A percentile compares a stretch with the other conserved stretches of the same genome.
Conservation (phyloP, 2,797 vertebrate species). For the Chrysocyon brachyurus region DNA sequence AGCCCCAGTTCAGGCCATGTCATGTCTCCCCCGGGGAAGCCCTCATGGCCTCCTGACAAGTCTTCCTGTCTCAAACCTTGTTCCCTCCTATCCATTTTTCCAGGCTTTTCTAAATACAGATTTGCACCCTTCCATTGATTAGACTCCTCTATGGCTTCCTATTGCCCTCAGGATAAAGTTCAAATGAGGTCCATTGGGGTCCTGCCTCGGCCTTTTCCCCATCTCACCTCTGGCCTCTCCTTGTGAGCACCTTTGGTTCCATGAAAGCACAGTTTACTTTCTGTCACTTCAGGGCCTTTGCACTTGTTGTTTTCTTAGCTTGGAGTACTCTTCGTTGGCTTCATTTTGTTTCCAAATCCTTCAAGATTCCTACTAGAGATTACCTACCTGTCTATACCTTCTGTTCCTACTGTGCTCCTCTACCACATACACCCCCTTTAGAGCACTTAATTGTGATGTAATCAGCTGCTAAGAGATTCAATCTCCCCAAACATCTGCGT, state of each 20-base stretch:
- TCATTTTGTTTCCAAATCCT: background rate
- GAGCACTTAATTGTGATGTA: background rate
- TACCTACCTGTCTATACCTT: background rate
- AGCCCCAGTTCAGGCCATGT: background rate
- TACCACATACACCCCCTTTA: background rate
- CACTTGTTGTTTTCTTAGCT: background rate
- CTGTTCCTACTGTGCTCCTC: background rate
- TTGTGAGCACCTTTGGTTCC: background rate
- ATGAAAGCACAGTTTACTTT: background rate
- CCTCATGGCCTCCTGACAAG: background rate
- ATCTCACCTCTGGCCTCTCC: background rate
- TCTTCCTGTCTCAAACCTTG: background rate
- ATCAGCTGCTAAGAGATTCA: background rate
- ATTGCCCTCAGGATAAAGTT: background rate
- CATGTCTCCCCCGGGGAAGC: background rate
- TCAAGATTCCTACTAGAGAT: background rate
- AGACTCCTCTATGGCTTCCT: background rate
- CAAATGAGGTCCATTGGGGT: background rate
- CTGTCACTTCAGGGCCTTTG: background rate
- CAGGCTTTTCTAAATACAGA: background rate
- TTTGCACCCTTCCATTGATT: background rate
- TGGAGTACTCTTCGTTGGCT: background rate
- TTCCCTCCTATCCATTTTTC: background rate
- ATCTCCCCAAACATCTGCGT: background rate
- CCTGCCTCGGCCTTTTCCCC: background rate